Evolutionary conservation across 2,113 vertebrate genomes (phyloP).

Genomic region (Eulemur macaco): DNA sequence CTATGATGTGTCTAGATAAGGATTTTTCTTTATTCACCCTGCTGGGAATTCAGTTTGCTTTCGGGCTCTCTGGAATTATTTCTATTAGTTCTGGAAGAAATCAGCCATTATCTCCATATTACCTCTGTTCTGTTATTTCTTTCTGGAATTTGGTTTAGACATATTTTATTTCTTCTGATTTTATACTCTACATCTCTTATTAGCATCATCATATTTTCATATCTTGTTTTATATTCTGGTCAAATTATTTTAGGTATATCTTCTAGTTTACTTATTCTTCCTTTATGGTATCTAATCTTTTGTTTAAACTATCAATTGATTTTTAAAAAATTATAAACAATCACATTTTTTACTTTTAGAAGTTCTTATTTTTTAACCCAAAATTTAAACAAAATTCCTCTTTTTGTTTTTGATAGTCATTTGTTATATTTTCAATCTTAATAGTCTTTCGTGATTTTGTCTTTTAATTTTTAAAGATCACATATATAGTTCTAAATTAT

Average conservation of each 20-base stretch:
- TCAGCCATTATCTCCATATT: not conserved
- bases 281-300: not conserved
- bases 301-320: not conserved
- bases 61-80: not conserved
- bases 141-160: not conserved
- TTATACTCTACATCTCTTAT: not conserved
- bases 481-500: not conserved
- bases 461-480: not conserved
- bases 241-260: not conserved
- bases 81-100: not conserved
- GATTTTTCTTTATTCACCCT: not conserved
- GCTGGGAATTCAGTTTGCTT: not conserved
- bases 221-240: not conserved
- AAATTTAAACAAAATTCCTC: too few relatives aligned
- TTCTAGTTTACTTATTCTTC: not conserved
- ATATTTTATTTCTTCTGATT: slow-evolving; percentile 12
- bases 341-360: not conserved
- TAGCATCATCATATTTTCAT: not conserved
- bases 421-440: not conserved
- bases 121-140: not conserved
- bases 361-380: not conserved
- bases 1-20: not conserved
- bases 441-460: not conserved
- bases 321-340: not conserved
- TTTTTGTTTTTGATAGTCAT: not conserved